Base-by-base conservation (phyloP, 37 sponge, comb jelly and placozoan genomes). In the Ianthella basta region DNA sequence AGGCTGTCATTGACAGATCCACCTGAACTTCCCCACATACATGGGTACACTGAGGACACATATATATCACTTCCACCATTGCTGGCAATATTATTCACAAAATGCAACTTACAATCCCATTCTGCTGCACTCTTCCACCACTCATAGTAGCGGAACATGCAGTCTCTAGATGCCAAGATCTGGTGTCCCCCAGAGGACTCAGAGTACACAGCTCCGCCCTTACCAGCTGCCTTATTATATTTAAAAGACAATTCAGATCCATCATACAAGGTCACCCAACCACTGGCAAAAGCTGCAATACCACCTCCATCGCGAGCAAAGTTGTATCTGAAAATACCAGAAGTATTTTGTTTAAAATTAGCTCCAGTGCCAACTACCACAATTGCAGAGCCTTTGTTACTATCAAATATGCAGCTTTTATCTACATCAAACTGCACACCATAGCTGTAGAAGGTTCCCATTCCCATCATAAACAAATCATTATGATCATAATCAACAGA, bases 81-180 rank as follows among this genome's bases (percentile, higher is more conserved):
- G 6, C 27, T n/a, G 19, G 70, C 70, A 16, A 13, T n/a, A 6
- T 69, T 69, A 35, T 1, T 6, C 29, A 27, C 70, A 69, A 69
- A 69, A 35, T n/a, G 19, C 19, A 69, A 18, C 4, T 4, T 69
- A 6, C 70, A 69, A 35, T 69, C 27, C 70, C 70, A 69, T 1
- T 69, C 34, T n/a, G 29, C 33, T 69, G 35, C 70, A 34, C 6
- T 34, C 70, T 34, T 35, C 70, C 70, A 30, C 70, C 70, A 69
- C 1, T 69, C 4, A 30, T 35, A 34, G 35, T 69, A 69, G 10
- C 35, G 70, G 12, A 69, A 34, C 35, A 69, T 13, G 8, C 70
- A 69, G 70, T 69, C 70, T 6, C 70, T 69, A 27, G 70, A 69
- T 18, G 70, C 34, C 70, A 69, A 35, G 25, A 69, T 69, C 35